Conservation (phyloP, 2,113 vertebrate species). For the Engraulis encrasicolus region DNA sequence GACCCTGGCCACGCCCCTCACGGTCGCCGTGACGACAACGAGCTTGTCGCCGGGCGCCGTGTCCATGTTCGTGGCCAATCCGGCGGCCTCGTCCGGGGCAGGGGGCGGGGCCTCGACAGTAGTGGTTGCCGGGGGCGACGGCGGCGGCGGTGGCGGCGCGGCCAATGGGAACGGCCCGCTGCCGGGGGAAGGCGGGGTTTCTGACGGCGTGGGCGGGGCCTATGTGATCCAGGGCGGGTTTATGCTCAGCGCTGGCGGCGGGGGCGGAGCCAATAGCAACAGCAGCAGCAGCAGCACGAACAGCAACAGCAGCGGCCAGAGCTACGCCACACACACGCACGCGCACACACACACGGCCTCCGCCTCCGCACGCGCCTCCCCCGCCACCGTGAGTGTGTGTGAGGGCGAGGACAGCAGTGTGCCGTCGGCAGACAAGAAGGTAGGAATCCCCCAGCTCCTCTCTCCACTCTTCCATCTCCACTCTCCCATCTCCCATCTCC, state of each 20-base stretch:
- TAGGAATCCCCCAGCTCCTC: constrained; percentile 73
- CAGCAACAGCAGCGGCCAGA: constrained; percentile 72
- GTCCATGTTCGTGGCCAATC: constrained; percentile 82
- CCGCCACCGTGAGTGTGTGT: constrained; percentile 89
- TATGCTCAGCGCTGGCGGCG: too few species aligned
- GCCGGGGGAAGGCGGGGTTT: constrained; percentile 71
- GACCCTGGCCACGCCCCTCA: constrained; percentile 76
- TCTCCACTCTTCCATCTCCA: too few species aligned
- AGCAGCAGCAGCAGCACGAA: constrained; percentile 84
- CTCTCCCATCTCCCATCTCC: too few species aligned
- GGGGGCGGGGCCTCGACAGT: constrained; percentile 60
- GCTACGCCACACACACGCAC: constrained; percentile 86
- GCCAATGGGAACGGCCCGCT: constrained; percentile 74
- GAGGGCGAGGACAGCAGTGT: constrained; percentile 81
- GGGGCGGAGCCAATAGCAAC: constrained; percentile 56
- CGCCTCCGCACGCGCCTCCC: constrained; percentile 84
- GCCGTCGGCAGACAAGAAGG: constrained; percentile 85
- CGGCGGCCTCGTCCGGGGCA: constrained; percentile 43
- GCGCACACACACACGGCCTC: neutral
- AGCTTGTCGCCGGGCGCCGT: constrained; percentile 74
- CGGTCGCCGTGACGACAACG: constrained; percentile 77
- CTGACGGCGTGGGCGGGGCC: constrained; percentile 73
- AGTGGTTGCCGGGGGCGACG: constrained; percentile 54
- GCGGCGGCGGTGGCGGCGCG: constrained; percentile 63
- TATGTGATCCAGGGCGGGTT: constrained; percentile 94